phyloP scores from a whole-genome alignment of 2,888 invertebrate species.

The Neoitamus cyanurus region DNA sequence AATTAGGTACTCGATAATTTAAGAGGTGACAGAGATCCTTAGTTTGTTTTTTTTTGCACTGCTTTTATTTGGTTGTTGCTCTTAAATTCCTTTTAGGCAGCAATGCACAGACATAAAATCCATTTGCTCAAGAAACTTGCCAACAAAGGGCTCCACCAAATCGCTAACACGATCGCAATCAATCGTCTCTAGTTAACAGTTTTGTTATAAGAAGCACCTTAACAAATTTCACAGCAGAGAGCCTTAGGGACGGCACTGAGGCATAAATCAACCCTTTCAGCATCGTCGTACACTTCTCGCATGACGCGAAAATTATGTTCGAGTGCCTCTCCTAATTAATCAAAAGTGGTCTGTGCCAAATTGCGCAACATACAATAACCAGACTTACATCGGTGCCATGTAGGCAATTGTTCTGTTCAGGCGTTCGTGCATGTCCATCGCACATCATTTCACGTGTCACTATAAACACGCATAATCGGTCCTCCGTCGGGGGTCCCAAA shows the following conservation, averaged over 20 bases:
- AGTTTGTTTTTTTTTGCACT: too few relatives aligned
- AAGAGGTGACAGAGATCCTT: too few relatives aligned
- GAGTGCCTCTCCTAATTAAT: not conserved
- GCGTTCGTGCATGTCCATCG: not conserved
- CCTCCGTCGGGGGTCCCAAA: not conserved
- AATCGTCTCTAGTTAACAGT: not conserved
- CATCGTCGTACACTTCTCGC: not conserved
- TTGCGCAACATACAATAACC: not conserved
- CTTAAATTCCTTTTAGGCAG: too few relatives aligned
- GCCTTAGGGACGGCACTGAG: not conserved
- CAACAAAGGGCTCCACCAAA: not conserved
- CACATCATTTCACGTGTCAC: not conserved
- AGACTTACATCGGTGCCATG: not conserved
- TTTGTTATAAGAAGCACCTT: not conserved
- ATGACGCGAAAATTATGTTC: slow-evolving; percentile 6
- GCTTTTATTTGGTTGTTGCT: too few relatives aligned
- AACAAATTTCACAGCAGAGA: not conserved
- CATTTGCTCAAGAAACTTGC: not conserved
- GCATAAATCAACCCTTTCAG: not conserved
- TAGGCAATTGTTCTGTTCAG: not conserved
- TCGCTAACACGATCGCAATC: not conserved
- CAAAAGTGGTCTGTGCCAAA: not conserved
- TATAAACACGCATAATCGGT: not conserved
- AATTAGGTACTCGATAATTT: too few relatives aligned
- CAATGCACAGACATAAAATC: not conserved